Percentiles rank a stretch among this genome's conserved stretches.
Evolutionary conservation across 2,113 vertebrate species (phyloP).

Genomic region (Thymallus thymallus): DNA sequence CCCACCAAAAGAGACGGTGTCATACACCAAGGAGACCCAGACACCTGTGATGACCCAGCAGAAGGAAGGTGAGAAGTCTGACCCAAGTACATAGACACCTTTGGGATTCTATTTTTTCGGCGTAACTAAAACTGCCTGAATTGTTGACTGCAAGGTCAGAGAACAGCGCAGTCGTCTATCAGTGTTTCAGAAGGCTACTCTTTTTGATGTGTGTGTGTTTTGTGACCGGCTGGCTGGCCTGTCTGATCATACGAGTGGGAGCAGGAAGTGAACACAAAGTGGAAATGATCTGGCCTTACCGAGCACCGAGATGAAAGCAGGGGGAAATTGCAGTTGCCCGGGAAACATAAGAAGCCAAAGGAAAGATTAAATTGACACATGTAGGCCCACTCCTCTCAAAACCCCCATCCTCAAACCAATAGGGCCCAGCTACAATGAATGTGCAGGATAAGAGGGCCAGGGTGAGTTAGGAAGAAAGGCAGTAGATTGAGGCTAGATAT

Average conservation of each 20-base stretch:
- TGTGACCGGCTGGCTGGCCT: background rate
- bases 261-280: conserved; percentile 45
- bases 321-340: conserved; percentile 55
- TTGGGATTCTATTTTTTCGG: background rate
- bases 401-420: conserved; percentile 31
- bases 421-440: conserved; percentile 53
- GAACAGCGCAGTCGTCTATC: no score
- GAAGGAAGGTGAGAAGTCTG: conserved; percentile 83
- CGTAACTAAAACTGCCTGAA: background rate
- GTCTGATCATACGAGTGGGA: conserved; percentile 18
- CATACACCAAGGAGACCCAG: conserved; percentile 96
- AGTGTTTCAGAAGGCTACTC: no score
- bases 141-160: no score
- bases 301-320: conserved; percentile 60
- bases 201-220: conserved; percentile 9
- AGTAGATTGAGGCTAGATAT: conserved; percentile 55
- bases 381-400: conserved; percentile 34
- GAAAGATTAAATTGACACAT: conserved; percentile 62
- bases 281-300: conserved; percentile 44
- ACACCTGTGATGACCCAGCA: conserved; percentile 86
- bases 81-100: background rate
- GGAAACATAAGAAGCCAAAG: conserved; percentile 60
- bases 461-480: conserved; percentile 53
- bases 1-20: conserved; percentile 91
- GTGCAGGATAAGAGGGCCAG: conserved; percentile 52